Evolutionary conservation across 2,113 vertebrate genomes (phyloP).

Genomic region (Saccopteryx bilineata): DNA sequence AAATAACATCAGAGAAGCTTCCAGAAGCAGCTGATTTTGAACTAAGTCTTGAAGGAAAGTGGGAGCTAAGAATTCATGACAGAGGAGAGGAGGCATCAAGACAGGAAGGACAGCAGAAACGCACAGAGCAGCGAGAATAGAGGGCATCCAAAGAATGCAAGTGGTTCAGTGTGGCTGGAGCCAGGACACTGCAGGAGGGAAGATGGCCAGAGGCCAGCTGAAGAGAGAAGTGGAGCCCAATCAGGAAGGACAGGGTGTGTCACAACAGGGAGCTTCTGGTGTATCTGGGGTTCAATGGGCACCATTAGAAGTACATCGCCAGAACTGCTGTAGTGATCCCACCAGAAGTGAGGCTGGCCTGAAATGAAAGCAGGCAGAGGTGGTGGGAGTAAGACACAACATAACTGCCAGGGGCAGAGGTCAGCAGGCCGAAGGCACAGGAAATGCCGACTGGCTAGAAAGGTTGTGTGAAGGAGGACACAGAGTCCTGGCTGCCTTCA

Average conservation of each 20-base stretch:
- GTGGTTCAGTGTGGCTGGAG: background rate
- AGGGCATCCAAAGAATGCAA: background rate
- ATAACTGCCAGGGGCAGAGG: rapidly evolving
- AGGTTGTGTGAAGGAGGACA: background rate
- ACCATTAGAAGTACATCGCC: rapidly evolving
- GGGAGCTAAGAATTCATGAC: background rate
- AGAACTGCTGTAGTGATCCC: background rate
- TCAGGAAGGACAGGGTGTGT: background rate
- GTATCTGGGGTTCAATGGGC: background rate
- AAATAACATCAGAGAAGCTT: background rate
- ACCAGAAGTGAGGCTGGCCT: too few species aligned
- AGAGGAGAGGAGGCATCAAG: background rate
- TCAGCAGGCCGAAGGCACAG: background rate
- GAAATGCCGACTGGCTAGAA: background rate
- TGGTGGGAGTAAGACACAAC: too few species aligned
- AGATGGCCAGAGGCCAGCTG: background rate
- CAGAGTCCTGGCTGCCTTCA: background rate
- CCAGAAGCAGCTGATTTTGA: background rate
- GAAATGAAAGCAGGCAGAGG: too few species aligned
- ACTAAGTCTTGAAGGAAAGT: background rate
- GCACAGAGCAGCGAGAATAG: background rate
- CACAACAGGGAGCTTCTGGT: background rate
- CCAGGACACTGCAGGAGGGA: background rate
- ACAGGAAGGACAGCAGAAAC: background rate
- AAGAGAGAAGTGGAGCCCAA: background rate